Evolutionary conservation across 2,797 vertebrate genomes (phyloP).

Genomic region (Picus viridis): DNA sequence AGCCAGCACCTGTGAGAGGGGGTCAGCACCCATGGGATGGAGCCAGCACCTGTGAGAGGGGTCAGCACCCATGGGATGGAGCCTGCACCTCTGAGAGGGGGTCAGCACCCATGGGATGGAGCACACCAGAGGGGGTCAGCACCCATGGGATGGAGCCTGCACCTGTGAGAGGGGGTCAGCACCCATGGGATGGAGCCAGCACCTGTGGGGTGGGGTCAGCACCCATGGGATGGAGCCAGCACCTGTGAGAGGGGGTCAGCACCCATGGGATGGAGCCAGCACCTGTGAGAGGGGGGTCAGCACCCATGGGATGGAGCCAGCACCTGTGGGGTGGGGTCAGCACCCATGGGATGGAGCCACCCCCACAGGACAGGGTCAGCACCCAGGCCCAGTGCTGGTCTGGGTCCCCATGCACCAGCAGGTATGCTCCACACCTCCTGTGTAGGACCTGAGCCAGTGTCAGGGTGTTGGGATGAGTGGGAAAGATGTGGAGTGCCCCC

Average conservation of each 20-base stretch:
- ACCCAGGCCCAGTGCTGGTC: not conserved
- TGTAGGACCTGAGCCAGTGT: fast-evolving
- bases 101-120: no score
- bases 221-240: not conserved
- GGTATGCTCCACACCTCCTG: not conserved
- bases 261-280: not conserved
- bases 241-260: not conserved
- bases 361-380: fast-evolving
- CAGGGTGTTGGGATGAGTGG: not conserved
- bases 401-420: fast-evolving
- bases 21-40: no score
- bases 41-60: no score
- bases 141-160: fast-evolving
- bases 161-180: fast-evolving
- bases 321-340: not conserved
- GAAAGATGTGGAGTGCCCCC: not conserved
- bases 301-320: no score
- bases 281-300: not conserved
- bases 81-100: no score
- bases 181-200: not conserved
- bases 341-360: not conserved
- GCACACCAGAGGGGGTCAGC: no score
- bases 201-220: not conserved
- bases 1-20: no score
- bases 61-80: no score